Base-by-base conservation (phyloP, 2,797 vertebrate genomes). In the Linurgus olivaceus region DNA sequence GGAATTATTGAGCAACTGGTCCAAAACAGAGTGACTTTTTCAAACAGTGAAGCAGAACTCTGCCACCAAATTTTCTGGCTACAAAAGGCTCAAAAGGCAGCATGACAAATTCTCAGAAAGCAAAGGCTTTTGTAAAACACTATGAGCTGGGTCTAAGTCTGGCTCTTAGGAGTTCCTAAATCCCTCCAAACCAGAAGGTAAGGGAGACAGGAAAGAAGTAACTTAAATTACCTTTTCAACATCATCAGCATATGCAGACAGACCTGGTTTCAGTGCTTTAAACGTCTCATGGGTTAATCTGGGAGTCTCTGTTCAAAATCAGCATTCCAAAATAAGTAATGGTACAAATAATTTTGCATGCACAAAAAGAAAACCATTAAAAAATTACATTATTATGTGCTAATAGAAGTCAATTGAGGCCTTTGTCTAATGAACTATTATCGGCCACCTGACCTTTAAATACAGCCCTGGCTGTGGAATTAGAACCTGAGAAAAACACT, bases 201-300 rank as follows among this genome's bases (percentile, higher is more conserved):
- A 78, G 28, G 4, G n/a, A 88, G 57, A 52, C 2, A 6, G 29
- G 29, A 71, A 52, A 77, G 29, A 75, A 91, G 26, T 66, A 62
- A 67, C 59, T 89, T 61, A 37, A 76, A 54, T 96, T 98, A 99
- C 99, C 98, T 99, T 98, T 58, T 99, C 97, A 0, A 99, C 98
- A 9, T 99, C 98, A 59, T 99, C 99, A 5, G 98, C 99, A 31
- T 99, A 99, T 0, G 99, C 98, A 31, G 99, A 99, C 13, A 99
- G 98, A 37, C 99, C 99, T 8, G 99, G 99, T 91, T 99, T 98
- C 96, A 99, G 98, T 45, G 99, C 98, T 96, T 93, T 98, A 97
- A 99, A 99, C 0, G 98, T 99, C 96, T 99, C 99, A 6, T 98
- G 98, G 70, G 97, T 97, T 96, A 99, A 97, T 84, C 94, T 98